Percentiles rank a stretch among this genome's conserved stretches.
Conservation (phyloP, 2,888 invertebrate genomes). For the Drosophila neonasuta region DNA sequence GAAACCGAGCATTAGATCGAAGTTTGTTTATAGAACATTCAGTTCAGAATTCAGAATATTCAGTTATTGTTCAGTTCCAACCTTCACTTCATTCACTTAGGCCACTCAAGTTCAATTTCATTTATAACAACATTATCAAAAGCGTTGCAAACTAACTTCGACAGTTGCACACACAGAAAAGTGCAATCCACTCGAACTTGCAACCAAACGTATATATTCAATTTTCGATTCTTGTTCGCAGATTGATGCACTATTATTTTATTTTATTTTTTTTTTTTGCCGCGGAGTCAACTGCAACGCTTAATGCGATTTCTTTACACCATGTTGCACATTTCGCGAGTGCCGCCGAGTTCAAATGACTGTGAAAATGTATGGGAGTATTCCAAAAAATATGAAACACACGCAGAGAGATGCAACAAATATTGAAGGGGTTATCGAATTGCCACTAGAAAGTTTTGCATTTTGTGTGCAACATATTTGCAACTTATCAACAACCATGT, state of each 20-base stretch:
- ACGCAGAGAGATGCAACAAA: constrained; percentile 3
- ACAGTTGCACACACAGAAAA: background rate
- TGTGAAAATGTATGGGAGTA: constrained; percentile 64
- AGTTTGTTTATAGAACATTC: too few species aligned
- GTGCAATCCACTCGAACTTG: background rate
- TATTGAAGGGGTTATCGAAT: constrained; percentile 5
- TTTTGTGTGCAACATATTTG: constrained; percentile 14
- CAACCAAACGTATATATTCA: background rate
- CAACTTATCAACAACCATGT: background rate
- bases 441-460: constrained; percentile 18
- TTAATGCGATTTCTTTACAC: constrained; percentile 67
- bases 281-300: constrained; percentile 62
- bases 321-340: constrained; percentile 70
- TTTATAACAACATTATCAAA: background rate
- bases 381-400: background rate
- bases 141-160: background rate
- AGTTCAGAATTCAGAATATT: too few species aligned
- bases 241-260: constrained; percentile 15
- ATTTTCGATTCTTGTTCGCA: constrained; percentile 23
- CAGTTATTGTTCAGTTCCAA: background rate
- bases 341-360: constrained; percentile 71
- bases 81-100: background rate
- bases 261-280: constrained; percentile 31
- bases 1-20: too few species aligned
- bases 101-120: background rate